Evolutionary conservation across 2,113 vertebrate genomes (phyloP).

Genomic region (Amblyornis subalaris): DNA sequence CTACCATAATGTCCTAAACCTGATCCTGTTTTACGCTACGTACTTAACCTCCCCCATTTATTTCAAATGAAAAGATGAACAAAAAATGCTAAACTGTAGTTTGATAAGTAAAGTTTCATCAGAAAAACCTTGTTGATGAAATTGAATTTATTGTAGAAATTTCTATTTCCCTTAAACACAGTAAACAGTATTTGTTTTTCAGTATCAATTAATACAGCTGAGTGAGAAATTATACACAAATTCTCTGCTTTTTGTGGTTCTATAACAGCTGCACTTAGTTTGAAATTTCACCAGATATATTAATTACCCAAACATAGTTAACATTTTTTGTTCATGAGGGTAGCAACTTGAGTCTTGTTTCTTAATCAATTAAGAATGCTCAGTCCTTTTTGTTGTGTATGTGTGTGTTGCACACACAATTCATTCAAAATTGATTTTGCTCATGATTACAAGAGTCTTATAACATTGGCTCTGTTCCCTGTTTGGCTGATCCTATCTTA

Average conservation of each 20-base stretch:
- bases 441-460: background rate
- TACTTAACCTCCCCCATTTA: background rate
- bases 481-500: background rate
- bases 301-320: background rate
- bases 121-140: background rate
- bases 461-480: background rate
- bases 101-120: background rate
- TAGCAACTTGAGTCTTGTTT: background rate
- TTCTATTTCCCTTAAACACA: background rate
- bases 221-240: background rate
- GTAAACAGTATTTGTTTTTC: background rate
- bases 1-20: background rate
- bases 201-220: background rate
- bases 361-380: background rate
- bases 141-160: background rate
- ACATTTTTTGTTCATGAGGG: background rate
- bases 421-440: background rate
- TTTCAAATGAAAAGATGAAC: background rate
- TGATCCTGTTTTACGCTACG: background rate
- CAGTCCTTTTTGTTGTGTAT: background rate
- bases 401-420: background rate
- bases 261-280: background rate
- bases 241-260: background rate
- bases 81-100: background rate
- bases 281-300: background rate